Evolutionary conservation across 2,797 vertebrate genomes (phyloP).

Genomic region (Centropyge bicolor): DNA sequence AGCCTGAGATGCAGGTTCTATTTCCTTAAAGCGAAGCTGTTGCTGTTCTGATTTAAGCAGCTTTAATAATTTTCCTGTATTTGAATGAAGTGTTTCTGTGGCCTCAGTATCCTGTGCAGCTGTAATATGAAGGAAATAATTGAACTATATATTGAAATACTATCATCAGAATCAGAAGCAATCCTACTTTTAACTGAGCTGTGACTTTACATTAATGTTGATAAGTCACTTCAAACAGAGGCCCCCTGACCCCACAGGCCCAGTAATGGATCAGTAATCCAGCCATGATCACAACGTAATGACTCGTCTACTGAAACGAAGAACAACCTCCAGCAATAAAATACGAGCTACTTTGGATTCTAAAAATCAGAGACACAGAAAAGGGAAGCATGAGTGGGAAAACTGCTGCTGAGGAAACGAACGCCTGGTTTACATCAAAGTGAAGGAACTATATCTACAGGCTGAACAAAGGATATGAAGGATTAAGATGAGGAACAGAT

Average conservation of each 20-base stretch:
- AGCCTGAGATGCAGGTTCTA: not conserved
- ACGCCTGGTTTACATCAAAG: not conserved
- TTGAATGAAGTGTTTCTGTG: not conserved
- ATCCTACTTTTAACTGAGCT: not conserved
- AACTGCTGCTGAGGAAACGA: not conserved
- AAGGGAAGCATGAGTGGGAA: not conserved
- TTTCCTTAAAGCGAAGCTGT: not conserved
- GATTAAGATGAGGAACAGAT: slow-evolving; percentile 20
- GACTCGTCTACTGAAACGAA: not conserved
- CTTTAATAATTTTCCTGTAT: not conserved
- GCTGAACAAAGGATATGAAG: not conserved
- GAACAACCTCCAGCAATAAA: not conserved
- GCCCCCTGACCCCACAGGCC: not conserved
- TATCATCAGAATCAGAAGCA: not conserved
- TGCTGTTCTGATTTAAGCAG: not conserved
- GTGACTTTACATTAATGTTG: no score
- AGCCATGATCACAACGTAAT: not conserved
- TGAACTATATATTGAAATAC: not conserved
- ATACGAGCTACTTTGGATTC: not conserved
- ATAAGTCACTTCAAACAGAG: not conserved
- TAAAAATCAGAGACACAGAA: not conserved
- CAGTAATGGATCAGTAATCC: not conserved
- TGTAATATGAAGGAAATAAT: not conserved
- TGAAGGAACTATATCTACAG: slow-evolving; percentile 17
- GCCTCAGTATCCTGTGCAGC: not conserved